phyloP scores from a whole-genome alignment of 2,888 invertebrate genomes.

The Nowickia ferox region DNA sequence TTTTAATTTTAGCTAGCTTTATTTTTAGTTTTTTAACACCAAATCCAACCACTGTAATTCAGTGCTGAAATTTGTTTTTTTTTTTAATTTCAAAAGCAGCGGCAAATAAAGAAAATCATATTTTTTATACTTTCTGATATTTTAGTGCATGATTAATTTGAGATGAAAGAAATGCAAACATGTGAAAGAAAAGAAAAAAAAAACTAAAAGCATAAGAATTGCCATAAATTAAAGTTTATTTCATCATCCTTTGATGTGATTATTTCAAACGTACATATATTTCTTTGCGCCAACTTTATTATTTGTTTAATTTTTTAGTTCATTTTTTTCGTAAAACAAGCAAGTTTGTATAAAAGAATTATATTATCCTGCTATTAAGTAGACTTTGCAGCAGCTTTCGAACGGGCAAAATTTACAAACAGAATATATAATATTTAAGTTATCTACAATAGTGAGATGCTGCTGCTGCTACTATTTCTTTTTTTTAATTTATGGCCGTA shows the following conservation, averaged over 20 bases:
- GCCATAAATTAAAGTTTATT: constrained; percentile 15
- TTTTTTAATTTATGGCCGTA: not conserved
- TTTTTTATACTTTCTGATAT: constrained; percentile 21
- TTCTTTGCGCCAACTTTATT: not conserved
- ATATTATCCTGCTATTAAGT: constrained; percentile 3
- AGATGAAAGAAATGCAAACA: not conserved
- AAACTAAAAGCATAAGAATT: constrained; percentile 1
- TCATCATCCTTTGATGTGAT: constrained; percentile 33
- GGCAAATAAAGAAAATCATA: not conserved
- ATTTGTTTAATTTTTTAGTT: constrained; percentile 8
- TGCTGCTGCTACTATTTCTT: not conserved
- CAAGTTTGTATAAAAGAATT: not conserved
- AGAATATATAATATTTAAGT: constrained; percentile 30
- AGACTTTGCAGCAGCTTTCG: constrained; percentile 10
- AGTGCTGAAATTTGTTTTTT: not conserved
- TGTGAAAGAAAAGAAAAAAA: not conserved
- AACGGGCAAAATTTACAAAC: not conserved
- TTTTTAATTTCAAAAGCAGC: not conserved
- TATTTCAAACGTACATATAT: constrained; percentile 8
- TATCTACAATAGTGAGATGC: not conserved
- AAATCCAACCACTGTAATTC: not conserved
- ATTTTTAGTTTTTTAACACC: too few relatives aligned
- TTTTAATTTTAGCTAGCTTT: too few relatives aligned
- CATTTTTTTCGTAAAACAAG: not conserved
- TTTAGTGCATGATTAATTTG: constrained; percentile 27